These are phyloP conservation scores for Archilochus colubris DNA, from an alignment of 2,113 vertebrate species.

Conservation along the genomic window DNA sequence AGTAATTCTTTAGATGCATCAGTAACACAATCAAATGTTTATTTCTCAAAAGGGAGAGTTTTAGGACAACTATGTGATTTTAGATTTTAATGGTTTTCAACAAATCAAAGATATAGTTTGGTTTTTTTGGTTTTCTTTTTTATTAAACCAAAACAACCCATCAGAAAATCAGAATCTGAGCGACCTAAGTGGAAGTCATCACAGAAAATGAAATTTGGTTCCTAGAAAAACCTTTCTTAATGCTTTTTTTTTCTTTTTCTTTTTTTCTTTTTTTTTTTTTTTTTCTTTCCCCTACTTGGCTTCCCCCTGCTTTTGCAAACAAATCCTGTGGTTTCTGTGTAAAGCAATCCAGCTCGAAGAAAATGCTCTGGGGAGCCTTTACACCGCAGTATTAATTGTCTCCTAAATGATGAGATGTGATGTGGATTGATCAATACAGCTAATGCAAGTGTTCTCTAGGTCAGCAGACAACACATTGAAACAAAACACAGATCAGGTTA, in stretches of 20 bases:
- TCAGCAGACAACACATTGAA: slow-evolving; percentile 66
- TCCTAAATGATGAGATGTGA: slow-evolving; percentile 66
- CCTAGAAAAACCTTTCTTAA: background rate
- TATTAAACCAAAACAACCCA: background rate
- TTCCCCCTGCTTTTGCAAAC: background rate
- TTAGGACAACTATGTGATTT: background rate
- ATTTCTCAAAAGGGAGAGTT: background rate
- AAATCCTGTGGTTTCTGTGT: slow-evolving; percentile 56
- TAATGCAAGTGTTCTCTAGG: slow-evolving; percentile 69
- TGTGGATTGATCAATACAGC: slow-evolving; percentile 70
- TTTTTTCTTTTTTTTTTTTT: too few species aligned
- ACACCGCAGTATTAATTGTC: slow-evolving; percentile 72
- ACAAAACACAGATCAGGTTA: slow-evolving; percentile 65
- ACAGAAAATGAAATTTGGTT: background rate
- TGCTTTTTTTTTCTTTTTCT: background rate
- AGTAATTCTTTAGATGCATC: background rate
- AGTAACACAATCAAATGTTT: background rate
- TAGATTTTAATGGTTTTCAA: background rate
- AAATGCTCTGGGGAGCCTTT: slow-evolving; percentile 72
- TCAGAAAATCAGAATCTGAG: background rate
- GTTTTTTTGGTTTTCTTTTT: too few species aligned
- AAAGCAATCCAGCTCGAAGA: slow-evolving; percentile 64
- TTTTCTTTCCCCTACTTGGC: background rate
- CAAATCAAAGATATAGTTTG: background rate
- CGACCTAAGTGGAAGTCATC: background rate